These are phyloP conservation scores for Herpetotheres cachinnans DNA, from an alignment of 2,113 vertebrate species.

Conservation along the genomic window DNA sequence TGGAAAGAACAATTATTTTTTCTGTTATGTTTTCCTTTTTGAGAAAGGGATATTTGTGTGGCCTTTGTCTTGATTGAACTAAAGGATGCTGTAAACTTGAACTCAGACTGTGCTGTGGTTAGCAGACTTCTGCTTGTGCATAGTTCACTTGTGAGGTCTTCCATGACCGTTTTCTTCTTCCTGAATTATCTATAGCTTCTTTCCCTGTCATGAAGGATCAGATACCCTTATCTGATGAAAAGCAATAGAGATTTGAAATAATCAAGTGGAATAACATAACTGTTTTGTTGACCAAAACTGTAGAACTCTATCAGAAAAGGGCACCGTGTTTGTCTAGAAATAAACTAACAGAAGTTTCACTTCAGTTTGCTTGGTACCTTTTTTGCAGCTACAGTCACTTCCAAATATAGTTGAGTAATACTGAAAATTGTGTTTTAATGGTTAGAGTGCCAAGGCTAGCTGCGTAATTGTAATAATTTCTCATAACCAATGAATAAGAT, in stretches of 20 bases:
- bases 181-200: not conserved
- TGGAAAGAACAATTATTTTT: not conserved
- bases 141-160: not conserved
- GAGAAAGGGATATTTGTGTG: not conserved
- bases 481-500: not conserved
- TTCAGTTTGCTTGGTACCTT: not conserved
- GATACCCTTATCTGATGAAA: not conserved
- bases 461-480: not conserved
- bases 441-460: not conserved
- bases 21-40: not conserved
- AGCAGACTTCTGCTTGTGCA: not conserved
- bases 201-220: not conserved
- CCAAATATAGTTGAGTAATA: not conserved
- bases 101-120: not conserved
- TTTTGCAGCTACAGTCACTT: not conserved
- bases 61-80: not conserved
- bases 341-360: not conserved
- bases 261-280: fast-evolving
- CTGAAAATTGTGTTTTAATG: not conserved
- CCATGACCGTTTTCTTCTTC: not conserved
- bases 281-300: not conserved
- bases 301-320: not conserved
- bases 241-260: not conserved
- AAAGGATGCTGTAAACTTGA: not conserved
- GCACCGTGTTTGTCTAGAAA: not conserved